Evolutionary conservation across 2,797 vertebrate genomes (phyloP), one percentile per base, ranked within the genome.

Genomic region (Chanos chanos): DNA sequence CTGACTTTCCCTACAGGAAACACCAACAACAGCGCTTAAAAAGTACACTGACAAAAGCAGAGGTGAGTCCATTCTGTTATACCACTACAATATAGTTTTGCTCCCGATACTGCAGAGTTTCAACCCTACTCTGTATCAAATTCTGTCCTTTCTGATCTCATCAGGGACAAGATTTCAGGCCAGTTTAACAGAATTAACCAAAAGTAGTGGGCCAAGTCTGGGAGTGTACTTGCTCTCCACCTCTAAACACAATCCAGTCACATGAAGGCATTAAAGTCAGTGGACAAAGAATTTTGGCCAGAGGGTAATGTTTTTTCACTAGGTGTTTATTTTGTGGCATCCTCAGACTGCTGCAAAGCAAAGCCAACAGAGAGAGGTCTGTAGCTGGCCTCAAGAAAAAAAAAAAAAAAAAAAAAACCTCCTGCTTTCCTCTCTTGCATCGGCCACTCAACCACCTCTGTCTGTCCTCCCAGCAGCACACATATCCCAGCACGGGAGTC

Each of bases 301-400:
- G 41, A 57, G 39, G 54, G 44, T 34, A 68, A 61, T 60, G 61
- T 34, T 57, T 68, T 72, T 75, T 68, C 66, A 75, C 70, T 27
- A 61, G 68, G 47, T 77, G 74, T 77, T 84, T 80, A 76, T 72
- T 74, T 75, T 75, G 68, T 74, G 63, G 63, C 54, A 30, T 65
- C 77, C 76, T 75, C 75, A 70, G 70, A 75, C 73, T 63, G 55
- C 62, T 4, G 25, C 53, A 67, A 15, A 6, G 67, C 72, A 78
- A n/a, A n/a, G 74, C 72, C 66, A 62, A 64, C 16, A 18, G 22
- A 63, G 37, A 50, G 5, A 15, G 1, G 3, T 34, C 25, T 43
- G 33, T 28, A 16, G 16, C 28, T n/a, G 48, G 50, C 43, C 55
- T 16, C 24, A 22, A n/a, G n/a, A n/a, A n/a, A n/a, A n/a, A n/a